Percentiles rank a stretch among this genome's conserved stretches.
Conservation (phyloP, 53 echinoderm and acorn worm species). For the Echinometra lucunter region DNA sequence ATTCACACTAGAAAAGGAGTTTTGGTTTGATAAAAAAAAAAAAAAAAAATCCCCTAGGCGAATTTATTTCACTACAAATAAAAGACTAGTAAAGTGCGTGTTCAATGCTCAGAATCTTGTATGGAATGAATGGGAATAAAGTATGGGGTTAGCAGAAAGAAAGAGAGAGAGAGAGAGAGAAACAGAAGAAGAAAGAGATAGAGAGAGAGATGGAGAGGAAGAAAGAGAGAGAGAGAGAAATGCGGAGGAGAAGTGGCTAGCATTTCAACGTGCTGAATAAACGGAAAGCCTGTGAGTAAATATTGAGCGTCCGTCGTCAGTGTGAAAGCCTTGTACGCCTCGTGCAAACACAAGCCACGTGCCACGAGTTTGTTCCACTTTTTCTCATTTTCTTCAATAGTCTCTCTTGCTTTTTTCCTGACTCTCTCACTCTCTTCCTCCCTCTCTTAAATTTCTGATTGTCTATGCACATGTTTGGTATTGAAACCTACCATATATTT, state of each 20-base stretch:
- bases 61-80: too few species aligned
- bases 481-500: too few species aligned
- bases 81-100: too few species aligned
- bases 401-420: neutral
- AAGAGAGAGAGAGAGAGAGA: neutral
- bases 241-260: conserved; percentile 25
- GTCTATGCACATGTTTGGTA: too few species aligned
- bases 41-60: too few species aligned
- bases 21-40: too few species aligned
- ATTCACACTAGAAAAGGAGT: too few species aligned
- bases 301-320: conserved; percentile 39
- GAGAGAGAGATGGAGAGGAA: neutral
- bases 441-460: neutral
- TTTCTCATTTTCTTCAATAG: neutral
- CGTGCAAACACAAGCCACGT: conserved; percentile 62
- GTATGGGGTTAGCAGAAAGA: too few species aligned
- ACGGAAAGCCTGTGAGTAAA: conserved; percentile 63
- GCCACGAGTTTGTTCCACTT: conserved; percentile 4
- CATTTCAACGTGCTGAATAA: conserved; percentile 64
- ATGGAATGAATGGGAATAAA: too few species aligned
- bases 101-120: too few species aligned
- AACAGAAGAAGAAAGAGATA: neutral
- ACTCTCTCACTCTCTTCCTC: neutral
- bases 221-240: neutral
- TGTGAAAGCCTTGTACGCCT: conserved; percentile 26